Percentiles rank a stretch among this genome's conserved stretches.
phyloP scores from a whole-genome alignment of 2,888 invertebrate genomes.

The Ctena decussata region DNA sequence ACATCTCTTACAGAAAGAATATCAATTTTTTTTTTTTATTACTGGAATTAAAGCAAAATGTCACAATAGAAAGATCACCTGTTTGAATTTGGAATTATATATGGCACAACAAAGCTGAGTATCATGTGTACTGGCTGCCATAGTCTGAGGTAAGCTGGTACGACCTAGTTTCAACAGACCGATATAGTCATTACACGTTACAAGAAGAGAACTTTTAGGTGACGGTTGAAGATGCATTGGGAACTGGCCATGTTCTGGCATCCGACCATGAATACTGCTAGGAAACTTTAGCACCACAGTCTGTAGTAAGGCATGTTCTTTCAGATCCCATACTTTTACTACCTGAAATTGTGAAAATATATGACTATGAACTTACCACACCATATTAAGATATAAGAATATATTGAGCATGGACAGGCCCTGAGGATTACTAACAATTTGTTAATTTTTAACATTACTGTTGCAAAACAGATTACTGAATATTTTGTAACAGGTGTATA shows the following conservation, averaged over 20 bases:
- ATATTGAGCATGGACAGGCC: no score
- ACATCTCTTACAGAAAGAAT: no score
- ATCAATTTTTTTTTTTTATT: no score
- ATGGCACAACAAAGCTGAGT: constrained; percentile 85
- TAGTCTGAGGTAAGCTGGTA: constrained; percentile 70
- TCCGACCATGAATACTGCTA: constrained; percentile 83
- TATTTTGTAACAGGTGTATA: no score
- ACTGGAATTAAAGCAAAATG: no score
- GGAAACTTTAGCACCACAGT: constrained; percentile 85
- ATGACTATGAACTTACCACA: no score
- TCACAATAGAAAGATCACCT: constrained; percentile 71
- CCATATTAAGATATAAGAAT: no score
- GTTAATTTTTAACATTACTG: no score
- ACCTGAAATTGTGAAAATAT: no score
- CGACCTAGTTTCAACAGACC: constrained; percentile 83
- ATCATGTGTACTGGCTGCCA: constrained; percentile 81
- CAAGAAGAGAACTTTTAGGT: constrained; percentile 80
- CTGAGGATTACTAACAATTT: no score
- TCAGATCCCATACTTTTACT: constrained; percentile 86
- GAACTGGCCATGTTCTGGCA: constrained; percentile 86
- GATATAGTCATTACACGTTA: constrained; percentile 86
- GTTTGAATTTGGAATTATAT: constrained; percentile 85
- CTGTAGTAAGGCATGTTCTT: constrained; percentile 86
- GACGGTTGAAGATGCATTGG: constrained; percentile 82
- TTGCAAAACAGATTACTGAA: no score